Percentiles rank a stretch among this genome's conserved stretches.
phyloP scores from a whole-genome alignment of 2,797 vertebrate species.

The Pampus argenteus region DNA sequence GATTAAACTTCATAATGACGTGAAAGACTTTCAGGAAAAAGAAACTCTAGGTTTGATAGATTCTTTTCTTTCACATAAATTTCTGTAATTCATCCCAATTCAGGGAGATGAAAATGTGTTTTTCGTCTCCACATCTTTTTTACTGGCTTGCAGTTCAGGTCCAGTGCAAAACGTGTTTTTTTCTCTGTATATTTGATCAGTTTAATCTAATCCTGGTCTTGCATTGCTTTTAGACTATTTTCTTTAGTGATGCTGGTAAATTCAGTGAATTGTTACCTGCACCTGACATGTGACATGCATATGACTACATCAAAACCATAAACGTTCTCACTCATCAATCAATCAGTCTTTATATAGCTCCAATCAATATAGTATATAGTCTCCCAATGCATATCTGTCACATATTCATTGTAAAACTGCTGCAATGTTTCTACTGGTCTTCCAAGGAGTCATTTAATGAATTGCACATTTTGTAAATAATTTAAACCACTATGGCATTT shows the following conservation, averaged over 20 bases:
- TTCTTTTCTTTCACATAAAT: constrained; percentile 8
- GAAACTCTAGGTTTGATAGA: background rate
- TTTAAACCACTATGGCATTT: too few relatives aligned
- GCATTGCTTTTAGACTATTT: background rate
- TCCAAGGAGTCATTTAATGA: too few relatives aligned
- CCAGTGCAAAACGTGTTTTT: background rate
- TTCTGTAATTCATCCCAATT: background rate
- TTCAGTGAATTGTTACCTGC: background rate
- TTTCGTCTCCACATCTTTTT: background rate
- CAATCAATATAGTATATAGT: too few relatives aligned
- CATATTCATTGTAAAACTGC: too few relatives aligned
- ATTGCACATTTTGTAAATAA: too few relatives aligned
- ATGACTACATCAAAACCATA: too few relatives aligned
- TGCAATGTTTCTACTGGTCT: too few relatives aligned
- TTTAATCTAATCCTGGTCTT: background rate
- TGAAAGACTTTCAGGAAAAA: background rate
- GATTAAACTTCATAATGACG: constrained; percentile 23
- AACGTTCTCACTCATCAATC: too few relatives aligned
- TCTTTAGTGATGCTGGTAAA: background rate
- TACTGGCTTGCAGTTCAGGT: background rate
- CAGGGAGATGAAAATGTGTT: constrained; percentile 10
- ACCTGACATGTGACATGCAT: too few relatives aligned
- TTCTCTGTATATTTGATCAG: background rate
- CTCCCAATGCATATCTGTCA: too few relatives aligned
- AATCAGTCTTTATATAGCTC: too few relatives aligned